A percentile compares a stretch with the other conserved stretches of the same genome.
Conservation (phyloP, 2,888 invertebrate species). For the Sthenelais limicola region DNA sequence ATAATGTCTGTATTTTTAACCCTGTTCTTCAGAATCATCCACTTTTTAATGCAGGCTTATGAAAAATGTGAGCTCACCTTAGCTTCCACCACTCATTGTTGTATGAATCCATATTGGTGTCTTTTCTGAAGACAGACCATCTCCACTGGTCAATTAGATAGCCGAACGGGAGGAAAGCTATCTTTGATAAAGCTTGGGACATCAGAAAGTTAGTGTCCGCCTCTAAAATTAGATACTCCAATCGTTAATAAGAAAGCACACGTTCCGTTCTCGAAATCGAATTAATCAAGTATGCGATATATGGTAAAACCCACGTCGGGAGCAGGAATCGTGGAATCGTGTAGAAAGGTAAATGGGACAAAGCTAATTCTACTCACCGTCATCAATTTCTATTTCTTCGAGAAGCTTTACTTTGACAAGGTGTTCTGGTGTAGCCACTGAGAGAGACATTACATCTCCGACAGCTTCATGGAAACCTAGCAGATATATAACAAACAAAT, state of each 20-base stretch:
- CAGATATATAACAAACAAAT: no score
- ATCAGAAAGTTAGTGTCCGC: slow-evolving; percentile 72
- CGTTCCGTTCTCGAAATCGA: neutral
- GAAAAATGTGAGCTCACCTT: no score
- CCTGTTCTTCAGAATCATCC: no score
- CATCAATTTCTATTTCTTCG: slow-evolving; percentile 31
- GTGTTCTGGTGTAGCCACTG: slow-evolving; percentile 53
- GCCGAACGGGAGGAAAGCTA: slow-evolving; percentile 73
- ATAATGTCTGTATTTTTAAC: no score
- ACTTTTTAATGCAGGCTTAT: no score
- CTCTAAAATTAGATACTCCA: slow-evolving; percentile 54
- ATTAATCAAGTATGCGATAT: neutral
- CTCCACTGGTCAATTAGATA: slow-evolving; percentile 74
- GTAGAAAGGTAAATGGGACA: neutral
- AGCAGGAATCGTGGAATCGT: neutral
- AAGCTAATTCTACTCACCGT: slow-evolving; percentile 38
- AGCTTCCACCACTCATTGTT: slow-evolving; percentile 74
- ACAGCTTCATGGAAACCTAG: slow-evolving; percentile 55
- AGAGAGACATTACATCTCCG: slow-evolving; percentile 54
- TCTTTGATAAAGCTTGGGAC: slow-evolving; percentile 72
- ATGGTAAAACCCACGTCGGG: neutral
- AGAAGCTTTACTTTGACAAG: slow-evolving; percentile 50
- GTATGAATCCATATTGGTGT: slow-evolving; percentile 61
- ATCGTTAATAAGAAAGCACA: neutral
- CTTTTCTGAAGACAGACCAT: slow-evolving; percentile 70